Base-by-base conservation (phyloP, 37 sponge, comb jelly and placozoan species). In the Theonella swinhoei region DNA sequence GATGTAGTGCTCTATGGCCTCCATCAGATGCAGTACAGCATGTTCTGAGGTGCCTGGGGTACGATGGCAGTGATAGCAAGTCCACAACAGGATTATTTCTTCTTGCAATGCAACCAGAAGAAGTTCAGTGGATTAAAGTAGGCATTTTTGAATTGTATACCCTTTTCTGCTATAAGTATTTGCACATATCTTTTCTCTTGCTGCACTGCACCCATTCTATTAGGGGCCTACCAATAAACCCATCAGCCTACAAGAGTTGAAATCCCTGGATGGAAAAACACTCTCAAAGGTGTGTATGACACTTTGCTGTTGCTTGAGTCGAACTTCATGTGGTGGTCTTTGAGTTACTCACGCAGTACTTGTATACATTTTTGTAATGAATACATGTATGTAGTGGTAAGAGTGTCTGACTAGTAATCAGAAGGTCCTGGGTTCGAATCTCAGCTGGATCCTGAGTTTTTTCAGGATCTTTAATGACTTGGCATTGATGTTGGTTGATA, bases 91-190 rank as follows among this genome's bases (percentile, higher is more conserved):
- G 58, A 41, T 25, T 64, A 3, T 42, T 74, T 75, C 54, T 70
- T 1, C 67, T 88, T 34, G 88, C 74, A 30, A 74, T 88, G 64
- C 70, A 81, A 7, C 82, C 82, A 34, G 87, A 81, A 28, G 91
- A 91, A 28, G 67, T 91, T 36, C 76, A 72, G 28, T 86, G 86
- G 87, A 37, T 85, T 71, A 84, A 80, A 42, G 80, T 85, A 75
- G 25, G 85, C 25, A 75, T 29, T 19, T 59, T 23, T 32, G 38
- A 59, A 26, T 83, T 34, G 34, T 76, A 8, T 7, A 22, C 70
- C 32, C 29, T 2, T 2, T 30, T 31, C 19, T 11, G 36, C 5
- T 23, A 22, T 70, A 8, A 35, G 4, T 4, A 70, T 47, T 14
- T 14, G 7, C 54, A 47, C 54, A 17, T 47, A 17, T 47, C 66